A percentile compares a stretch with the other conserved stretches of the same genome.
phyloP scores from a whole-genome alignment of 2,888 invertebrate species.

The Rotaria magnacalcarata region DNA sequence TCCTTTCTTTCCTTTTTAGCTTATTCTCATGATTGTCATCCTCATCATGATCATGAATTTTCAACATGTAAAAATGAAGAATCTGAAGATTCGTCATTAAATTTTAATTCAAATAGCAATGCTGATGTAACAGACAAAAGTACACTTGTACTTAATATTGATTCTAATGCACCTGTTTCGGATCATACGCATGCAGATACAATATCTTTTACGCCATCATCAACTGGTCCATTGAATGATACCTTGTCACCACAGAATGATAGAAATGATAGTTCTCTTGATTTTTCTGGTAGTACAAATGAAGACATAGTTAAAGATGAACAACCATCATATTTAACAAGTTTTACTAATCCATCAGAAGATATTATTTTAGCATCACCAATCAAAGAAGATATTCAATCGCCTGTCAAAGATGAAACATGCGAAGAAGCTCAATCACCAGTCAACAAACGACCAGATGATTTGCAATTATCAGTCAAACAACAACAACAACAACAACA shows the following conservation, averaged over 20 bases:
- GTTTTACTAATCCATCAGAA: neutral
- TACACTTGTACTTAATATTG: neutral
- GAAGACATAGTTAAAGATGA: neutral
- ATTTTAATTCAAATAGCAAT: neutral
- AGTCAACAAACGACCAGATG: neutral
- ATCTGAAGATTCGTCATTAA: neutral
- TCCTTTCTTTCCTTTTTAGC: neutral
- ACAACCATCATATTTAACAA: neutral
- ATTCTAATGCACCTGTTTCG: neutral
- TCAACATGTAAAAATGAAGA: slow-evolving; percentile 12
- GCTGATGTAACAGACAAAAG: neutral
- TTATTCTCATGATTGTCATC: neutral
- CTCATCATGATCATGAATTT: neutral
- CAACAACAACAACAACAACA: neutral
- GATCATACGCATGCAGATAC: neutral
- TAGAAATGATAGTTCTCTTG: neutral
- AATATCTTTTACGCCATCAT: neutral
- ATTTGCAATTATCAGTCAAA: neutral
- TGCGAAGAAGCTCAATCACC: neutral
- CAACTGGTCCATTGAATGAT: neutral
- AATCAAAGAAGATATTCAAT: neutral
- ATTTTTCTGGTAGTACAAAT: neutral
- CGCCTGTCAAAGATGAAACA: neutral
- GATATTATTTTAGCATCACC: neutral
- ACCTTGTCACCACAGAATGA: neutral